Evolutionary conservation across 2,113 vertebrate genomes (phyloP).

Genomic region (Etheostoma spectabile): DNA sequence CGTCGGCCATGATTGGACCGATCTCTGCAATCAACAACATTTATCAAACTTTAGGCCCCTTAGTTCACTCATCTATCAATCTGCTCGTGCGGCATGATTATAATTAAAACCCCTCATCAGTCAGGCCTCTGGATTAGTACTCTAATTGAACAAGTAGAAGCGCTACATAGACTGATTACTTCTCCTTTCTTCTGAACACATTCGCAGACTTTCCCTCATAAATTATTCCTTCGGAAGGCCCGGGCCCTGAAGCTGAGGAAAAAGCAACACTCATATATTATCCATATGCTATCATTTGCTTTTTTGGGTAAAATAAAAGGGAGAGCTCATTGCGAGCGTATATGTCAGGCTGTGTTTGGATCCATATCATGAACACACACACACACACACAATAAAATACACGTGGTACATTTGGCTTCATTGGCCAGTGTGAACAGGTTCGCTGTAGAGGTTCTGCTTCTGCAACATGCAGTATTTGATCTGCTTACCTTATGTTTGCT

Average conservation of each 20-base stretch:
- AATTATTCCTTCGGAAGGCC: constrained; percentile 6
- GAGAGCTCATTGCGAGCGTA: constrained; percentile 1
- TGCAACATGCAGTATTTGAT: constrained; percentile 10
- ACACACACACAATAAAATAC: background rate
- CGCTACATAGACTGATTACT: constrained; percentile 50
- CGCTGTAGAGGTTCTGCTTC: background rate
- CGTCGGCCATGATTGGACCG: constrained; percentile 47
- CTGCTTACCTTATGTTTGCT: constrained; percentile 6
- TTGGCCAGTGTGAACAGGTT: constrained; percentile 9
- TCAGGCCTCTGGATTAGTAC: constrained; percentile 59
- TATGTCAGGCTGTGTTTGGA: constrained; percentile 8
- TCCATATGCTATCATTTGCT: background rate
- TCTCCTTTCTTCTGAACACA: constrained; percentile 18
- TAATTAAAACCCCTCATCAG: constrained; percentile 67
- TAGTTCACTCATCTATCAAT: constrained; percentile 65
- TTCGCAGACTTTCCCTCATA: constrained; percentile 6
- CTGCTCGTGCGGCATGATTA: constrained; percentile 48
- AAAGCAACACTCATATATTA: constrained; percentile 9
- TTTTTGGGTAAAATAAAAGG: background rate
- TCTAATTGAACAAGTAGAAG: constrained; percentile 64
- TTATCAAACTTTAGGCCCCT: constrained; percentile 62
- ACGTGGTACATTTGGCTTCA: background rate
- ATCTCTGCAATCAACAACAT: constrained; percentile 65
- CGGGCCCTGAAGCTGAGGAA: background rate
- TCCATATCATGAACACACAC: constrained; percentile 14